Conservation (phyloP, 2,888 invertebrate genomes). For the Empis livida region DNA sequence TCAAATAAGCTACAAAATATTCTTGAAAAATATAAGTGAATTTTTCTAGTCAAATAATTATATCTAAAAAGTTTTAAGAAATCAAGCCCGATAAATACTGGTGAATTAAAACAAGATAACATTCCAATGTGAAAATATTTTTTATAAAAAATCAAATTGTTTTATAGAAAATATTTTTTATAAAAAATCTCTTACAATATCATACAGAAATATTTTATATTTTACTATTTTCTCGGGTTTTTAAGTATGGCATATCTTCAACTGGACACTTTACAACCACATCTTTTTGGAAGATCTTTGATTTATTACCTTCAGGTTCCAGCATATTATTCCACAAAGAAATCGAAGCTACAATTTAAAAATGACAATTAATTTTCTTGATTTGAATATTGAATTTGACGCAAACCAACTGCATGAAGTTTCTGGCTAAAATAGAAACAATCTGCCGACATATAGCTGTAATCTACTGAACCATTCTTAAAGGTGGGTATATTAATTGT, state of each 20-base stretch:
- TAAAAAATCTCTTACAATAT: too few relatives aligned
- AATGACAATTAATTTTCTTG: background rate
- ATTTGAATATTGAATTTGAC: too few relatives aligned
- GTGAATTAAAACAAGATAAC: too few relatives aligned
- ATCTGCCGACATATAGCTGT: conserved; percentile 42
- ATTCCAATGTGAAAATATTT: too few relatives aligned
- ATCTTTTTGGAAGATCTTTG: conserved; percentile 13
- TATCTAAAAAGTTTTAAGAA: too few relatives aligned
- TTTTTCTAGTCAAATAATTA: too few relatives aligned
- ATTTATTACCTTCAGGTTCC: conserved; percentile 40
- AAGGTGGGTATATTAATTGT: conserved; percentile 34
- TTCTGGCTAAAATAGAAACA: conserved; percentile 53
- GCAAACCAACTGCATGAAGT: conserved; percentile 34
- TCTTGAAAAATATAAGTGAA: too few relatives aligned
- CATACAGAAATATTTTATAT: background rate
- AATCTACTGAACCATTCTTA: conserved; percentile 36
- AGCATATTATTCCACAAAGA: conserved; percentile 49
- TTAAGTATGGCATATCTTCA: conserved; percentile 23
- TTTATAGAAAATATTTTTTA: too few relatives aligned
- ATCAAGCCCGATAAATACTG: too few relatives aligned
- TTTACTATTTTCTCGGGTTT: conserved; percentile 27
- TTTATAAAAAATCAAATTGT: too few relatives aligned
- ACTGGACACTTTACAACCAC: conserved; percentile 30
- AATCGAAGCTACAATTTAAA: conserved; percentile 34
- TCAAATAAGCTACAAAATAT: too few relatives aligned